Conservation (phyloP, 1,140 invertebrate genomes). For the Calephelis virginiensis region DNA sequence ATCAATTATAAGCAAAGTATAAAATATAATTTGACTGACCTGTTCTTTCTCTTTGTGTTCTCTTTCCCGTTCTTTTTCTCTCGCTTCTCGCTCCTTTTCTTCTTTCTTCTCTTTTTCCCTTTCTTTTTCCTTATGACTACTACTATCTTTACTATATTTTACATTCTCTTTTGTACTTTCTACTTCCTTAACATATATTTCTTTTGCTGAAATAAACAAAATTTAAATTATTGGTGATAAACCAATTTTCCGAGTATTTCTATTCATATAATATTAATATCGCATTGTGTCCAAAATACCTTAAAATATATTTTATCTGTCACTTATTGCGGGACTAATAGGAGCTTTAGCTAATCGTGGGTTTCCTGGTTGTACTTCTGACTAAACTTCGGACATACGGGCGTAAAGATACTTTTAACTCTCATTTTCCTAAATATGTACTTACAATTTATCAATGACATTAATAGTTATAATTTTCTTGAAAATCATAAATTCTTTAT, state of each 20-base stretch:
- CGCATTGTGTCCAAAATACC: neutral
- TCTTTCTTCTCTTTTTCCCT: constrained; percentile 47
- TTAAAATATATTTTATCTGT: no score
- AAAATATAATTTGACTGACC: constrained; percentile 57
- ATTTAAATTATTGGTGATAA: neutral
- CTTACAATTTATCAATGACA: no score
- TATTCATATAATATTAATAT: neutral
- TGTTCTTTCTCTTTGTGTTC: constrained; percentile 76
- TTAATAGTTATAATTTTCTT: no score
- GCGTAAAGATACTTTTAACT: no score
- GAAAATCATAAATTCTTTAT: no score
- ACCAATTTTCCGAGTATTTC: neutral
- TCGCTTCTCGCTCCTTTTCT: constrained; percentile 44
- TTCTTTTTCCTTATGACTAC: constrained; percentile 58
- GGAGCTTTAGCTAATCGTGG: no score
- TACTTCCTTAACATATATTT: constrained; percentile 69
- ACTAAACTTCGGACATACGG: no score
- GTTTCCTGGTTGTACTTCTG: no score
- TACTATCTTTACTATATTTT: constrained; percentile 62
- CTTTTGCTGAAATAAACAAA: constrained; percentile 54
- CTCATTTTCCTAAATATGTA: no score
- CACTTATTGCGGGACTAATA: no score
- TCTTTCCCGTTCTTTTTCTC: constrained; percentile 39
- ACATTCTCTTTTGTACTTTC: constrained; percentile 69
- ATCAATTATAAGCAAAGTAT: no score